A percentile compares a stretch with the other conserved stretches of the same genome.
Conservation (phyloP, 2,888 invertebrate genomes). For the Mythimna ferrago region DNA sequence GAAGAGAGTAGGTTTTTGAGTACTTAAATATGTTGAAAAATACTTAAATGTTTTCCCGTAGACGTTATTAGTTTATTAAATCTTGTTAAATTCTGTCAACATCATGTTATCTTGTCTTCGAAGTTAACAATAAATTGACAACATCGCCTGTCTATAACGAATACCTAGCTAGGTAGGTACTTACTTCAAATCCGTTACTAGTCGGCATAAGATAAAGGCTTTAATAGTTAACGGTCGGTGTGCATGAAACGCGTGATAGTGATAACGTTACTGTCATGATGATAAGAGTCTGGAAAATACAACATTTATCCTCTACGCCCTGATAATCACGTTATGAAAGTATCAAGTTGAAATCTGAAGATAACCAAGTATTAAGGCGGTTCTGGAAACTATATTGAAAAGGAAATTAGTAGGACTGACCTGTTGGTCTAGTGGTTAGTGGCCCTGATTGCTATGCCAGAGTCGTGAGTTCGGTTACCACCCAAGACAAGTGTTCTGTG, state of each 20-base stretch:
- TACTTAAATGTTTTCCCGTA: no score
- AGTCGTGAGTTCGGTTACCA: no score
- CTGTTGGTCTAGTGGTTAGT: no score
- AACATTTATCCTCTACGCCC: slow-evolving; percentile 4
- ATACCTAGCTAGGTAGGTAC: not conserved
- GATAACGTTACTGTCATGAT: slow-evolving; percentile 24
- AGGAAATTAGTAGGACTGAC: no score
- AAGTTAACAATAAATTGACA: not conserved
- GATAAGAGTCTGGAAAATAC: slow-evolving; percentile 33
- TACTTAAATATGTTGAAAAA: no score
- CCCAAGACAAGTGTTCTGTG: no score
- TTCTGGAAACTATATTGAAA: not conserved
- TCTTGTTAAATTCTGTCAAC: no score
- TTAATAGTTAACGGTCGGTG: slow-evolving; percentile 27
- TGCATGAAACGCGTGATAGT: slow-evolving; percentile 27
- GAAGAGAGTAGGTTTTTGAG: no score
- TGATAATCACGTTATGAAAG: slow-evolving; percentile 30
- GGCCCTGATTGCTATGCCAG: no score
- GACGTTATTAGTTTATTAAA: no score
- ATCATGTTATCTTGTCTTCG: no score
- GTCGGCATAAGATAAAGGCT: slow-evolving; percentile 24
- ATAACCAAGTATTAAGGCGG: not conserved
- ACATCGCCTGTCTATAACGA: not conserved
- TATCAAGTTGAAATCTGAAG: slow-evolving; percentile 30
- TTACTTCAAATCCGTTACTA: slow-evolving; percentile 30